These are phyloP conservation scores for Nematopogon swammerdamellus DNA, from an alignment of 2,888 invertebrate species.

Conservation along the genomic window DNA sequence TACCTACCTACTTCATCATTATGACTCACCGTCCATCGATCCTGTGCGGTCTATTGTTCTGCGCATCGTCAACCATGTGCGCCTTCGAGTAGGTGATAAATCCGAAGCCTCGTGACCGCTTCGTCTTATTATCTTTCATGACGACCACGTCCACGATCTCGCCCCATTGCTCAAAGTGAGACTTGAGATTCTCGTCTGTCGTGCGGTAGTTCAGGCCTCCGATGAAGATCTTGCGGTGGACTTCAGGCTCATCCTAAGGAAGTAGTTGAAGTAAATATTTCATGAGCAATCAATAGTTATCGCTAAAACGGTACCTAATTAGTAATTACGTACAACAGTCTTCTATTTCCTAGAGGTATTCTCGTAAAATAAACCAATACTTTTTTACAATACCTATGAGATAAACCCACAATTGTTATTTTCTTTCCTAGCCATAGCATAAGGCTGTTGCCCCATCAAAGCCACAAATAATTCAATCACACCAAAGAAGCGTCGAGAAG, in stretches of 20 bases:
- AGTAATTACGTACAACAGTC: no score
- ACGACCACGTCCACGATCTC: conserved; percentile 95
- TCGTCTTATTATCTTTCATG: conserved; percentile 94
- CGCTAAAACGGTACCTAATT: no score
- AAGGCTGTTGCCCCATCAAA: no score
- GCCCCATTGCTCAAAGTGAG: conserved; percentile 97
- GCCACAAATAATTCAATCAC: no score
- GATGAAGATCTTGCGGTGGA: conserved; percentile 90
- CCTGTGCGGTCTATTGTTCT: conserved; percentile 84
- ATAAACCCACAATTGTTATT: no score
- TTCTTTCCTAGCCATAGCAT: no score
- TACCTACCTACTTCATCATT: no score
- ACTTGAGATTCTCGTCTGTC: conserved; percentile 87
- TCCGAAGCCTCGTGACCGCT: conserved; percentile 95
- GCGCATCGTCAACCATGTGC: conserved; percentile 96
- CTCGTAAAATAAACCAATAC: neutral
- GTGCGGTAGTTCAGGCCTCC: conserved; percentile 94
- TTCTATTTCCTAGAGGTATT: no score
- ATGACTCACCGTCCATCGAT: conserved; percentile 82
- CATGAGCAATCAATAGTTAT: neutral
- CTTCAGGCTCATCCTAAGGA: conserved; percentile 74
- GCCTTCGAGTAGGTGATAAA: conserved; percentile 95
- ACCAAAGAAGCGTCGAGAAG: no score
- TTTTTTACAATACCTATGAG: no score
- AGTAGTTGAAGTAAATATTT: no score